Base-by-base conservation (phyloP, 1,140 invertebrate genomes). In the Neotoxoptera formosana region DNA sequence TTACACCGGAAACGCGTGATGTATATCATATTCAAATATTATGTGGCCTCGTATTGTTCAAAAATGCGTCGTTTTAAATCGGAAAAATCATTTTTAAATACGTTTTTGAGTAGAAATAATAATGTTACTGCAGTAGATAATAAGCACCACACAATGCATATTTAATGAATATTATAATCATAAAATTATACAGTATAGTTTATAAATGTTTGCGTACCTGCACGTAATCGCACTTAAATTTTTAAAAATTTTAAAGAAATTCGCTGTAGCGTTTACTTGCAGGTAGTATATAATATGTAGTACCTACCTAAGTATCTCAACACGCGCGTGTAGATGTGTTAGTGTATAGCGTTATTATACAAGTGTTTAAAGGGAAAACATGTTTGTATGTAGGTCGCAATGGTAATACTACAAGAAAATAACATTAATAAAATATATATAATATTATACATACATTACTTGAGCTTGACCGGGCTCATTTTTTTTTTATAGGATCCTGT, bases 351-450 rank as follows among this genome's bases (percentile, higher is more conserved):
- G 41, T 4, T 47, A 30, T 4, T 47, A 30, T 48, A 48, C 45
- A 14, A 47, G 11, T 87, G 45, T 48, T 90, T 90, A 60, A 60
- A 81, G 60, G 41, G 34, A 91, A 76, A 91, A 91, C 90, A n/a
- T 76, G 90, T 91, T 48, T 47, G 45, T 45, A 48, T 91, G 60
- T 91, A 91, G 60, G 90, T 91, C 60, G 76, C 25, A 45, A 81
- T 30, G 36, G 36, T 56, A 56, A 90, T 56, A 90, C 11, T 56
- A 90, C 11, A 36, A 53, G 51, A n/a, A 88, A 51, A 88, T 8
- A 23, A 88, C n/a, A 45, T 51, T 87, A n/a, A 87, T 48, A 87
- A 34, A 87, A 87, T 21, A 87, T 48, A 87, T 41, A 47, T n/a
- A n/a, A 87, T 48, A 20, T 45, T 86, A 30, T 47, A 47, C 14